Base-by-base conservation (phyloP, 2,113 vertebrate genomes). In the Riparia riparia region DNA sequence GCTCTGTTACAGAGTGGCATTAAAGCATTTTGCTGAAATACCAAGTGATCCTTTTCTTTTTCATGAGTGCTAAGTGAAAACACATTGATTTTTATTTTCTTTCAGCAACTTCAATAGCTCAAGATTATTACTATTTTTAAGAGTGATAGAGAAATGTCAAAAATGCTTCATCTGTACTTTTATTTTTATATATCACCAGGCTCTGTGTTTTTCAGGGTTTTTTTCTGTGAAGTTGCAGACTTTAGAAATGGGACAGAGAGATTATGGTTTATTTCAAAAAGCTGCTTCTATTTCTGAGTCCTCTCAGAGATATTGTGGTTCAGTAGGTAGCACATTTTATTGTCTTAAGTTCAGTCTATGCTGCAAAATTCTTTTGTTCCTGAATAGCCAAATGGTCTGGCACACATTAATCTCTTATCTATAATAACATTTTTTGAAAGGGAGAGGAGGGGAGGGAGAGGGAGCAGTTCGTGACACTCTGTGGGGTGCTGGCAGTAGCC, bases 31-130 rank as follows among this genome's bases (percentile, higher is more conserved):
- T 90, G 47, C 90, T 93, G 96, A 86, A 95, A 95, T 63, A 81
- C 68, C 90, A 41, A 64, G 88, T 61, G 73, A 94, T 95, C 87
- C 84, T 91, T 93, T 91, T 95, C 66, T 86, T 82, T 90, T 95
- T 86, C 66, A 37, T 58, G 86, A 68, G 65, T 24, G 7, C 72
- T 83, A 94, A 95, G 92, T 94, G 92, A 88, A 88, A 96, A 92
- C 58, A 82, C 92, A 96, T 96, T 81, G 92, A 96, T 97, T 95
- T 97, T 93, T 93, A 71, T 88, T 93, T 96, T 95, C 76, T 90
- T 93, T 90, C 64, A 78, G 88, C 51, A 56, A 32, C 92, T 80
- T 90, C 93, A 86, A 83, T 90, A 96, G 87, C 80, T 96, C 81
- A 78, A 78, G 86, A 91, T 97, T 91, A 90, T 96, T 94, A 89